These are phyloP conservation scores for Proteles cristata DNA, from an alignment of 2,113 vertebrate genomes.

Conservation along the genomic window DNA sequence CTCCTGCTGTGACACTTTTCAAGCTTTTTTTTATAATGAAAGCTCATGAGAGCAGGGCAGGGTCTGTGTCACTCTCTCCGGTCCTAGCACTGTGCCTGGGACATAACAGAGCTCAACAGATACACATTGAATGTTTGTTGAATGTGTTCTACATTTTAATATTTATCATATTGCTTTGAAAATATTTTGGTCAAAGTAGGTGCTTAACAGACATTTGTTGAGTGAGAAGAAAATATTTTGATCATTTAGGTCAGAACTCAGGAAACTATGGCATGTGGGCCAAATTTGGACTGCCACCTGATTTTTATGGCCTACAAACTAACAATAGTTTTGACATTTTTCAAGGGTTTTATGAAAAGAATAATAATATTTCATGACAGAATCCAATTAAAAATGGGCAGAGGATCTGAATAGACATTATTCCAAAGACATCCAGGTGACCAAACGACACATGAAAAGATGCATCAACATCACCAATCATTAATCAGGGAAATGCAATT, in stretches of 20 bases:
- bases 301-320: not conserved
- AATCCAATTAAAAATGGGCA: not conserved
- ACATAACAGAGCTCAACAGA: not conserved
- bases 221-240: not conserved
- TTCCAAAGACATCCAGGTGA: not conserved
- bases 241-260: not conserved
- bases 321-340: slow-evolving; percentile 11
- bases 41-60: not conserved
- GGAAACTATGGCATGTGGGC: not conserved
- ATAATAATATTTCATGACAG: slow-evolving; percentile 27
- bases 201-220: slow-evolving; percentile 25
- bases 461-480: not conserved
- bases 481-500: not conserved
- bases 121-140: not conserved
- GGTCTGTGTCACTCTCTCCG: not conserved
- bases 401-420: not conserved
- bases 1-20: not conserved
- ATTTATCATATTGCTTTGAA: slow-evolving; percentile 23
- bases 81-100: not conserved
- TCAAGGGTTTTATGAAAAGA: not conserved
- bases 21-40: not conserved
- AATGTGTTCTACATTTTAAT: not conserved
- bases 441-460: not conserved
- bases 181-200: not conserved
- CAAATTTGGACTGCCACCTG: not conserved